These are phyloP conservation scores for Agrochola litura DNA, from an alignment of 2,888 invertebrate species.

Conservation along the genomic window DNA sequence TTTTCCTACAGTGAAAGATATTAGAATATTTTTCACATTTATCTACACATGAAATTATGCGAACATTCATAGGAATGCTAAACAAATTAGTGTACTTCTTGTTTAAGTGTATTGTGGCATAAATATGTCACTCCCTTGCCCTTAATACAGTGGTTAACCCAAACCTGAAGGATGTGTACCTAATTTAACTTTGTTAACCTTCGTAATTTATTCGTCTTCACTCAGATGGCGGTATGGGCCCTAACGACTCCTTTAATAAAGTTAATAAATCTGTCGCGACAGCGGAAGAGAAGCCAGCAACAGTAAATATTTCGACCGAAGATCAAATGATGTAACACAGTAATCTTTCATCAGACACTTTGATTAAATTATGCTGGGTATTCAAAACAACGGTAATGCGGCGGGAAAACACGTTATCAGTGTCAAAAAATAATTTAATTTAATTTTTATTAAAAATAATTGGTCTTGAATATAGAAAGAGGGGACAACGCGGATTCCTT, in stretches of 20 bases:
- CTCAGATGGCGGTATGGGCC: constrained; percentile 28
- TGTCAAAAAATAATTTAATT: constrained; percentile 64
- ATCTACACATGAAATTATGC: not conserved
- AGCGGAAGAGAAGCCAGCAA: constrained; percentile 27
- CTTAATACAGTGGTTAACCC: constrained; percentile 47
- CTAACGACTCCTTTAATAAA: constrained; percentile 55
- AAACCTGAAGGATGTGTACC: constrained; percentile 43
- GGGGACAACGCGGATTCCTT: constrained; percentile 36
- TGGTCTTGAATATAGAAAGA: constrained; percentile 58
- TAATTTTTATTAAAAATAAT: constrained; percentile 57
- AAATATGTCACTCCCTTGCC: constrained; percentile 44
- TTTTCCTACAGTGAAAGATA: constrained; percentile 14
- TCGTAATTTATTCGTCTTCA: constrained; percentile 61
- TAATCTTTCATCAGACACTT: constrained; percentile 54
- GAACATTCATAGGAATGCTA: constrained; percentile 9
- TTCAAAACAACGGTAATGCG: constrained; percentile 54
- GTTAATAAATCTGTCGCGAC: constrained; percentile 58
- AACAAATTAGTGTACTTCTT: constrained; percentile 28
- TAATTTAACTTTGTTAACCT: constrained; percentile 62
- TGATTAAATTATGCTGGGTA: constrained; percentile 60
- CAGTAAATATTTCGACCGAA: constrained; percentile 48
- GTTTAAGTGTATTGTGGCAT: constrained; percentile 34
- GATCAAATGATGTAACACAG: constrained; percentile 54
- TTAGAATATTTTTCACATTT: constrained; percentile 18
- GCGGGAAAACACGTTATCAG: constrained; percentile 59